These are phyloP conservation scores for Anthopleura xanthogrammica DNA, from an alignment of 92 coral and sea anemone species.

Conservation along the genomic window DNA sequence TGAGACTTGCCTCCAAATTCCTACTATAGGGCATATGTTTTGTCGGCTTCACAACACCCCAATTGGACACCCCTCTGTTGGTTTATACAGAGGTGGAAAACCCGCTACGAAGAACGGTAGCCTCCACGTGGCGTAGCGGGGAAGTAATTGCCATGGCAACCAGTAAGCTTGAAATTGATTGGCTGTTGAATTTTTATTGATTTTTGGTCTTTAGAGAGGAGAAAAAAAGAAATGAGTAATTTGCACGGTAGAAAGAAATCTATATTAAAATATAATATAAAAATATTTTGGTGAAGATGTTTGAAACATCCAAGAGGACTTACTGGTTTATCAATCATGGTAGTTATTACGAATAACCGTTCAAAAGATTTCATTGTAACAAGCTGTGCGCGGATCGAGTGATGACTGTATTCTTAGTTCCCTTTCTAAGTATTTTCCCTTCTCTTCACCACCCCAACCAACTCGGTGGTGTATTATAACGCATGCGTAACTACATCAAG, in stretches of 20 bases:
- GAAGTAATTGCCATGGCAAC: neutral
- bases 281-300: no score
- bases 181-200: neutral
- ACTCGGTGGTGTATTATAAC: neutral
- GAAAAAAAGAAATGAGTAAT: no score
- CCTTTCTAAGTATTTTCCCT: neutral
- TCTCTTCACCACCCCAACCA: neutral
- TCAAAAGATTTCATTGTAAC: neutral
- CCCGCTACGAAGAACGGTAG: neutral
- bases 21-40: neutral
- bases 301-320: neutral
- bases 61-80: neutral
- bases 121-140: constrained; percentile 5
- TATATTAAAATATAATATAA: no score
- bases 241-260: no score
- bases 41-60: constrained; percentile 4
- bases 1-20: neutral
- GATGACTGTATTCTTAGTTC: no score
- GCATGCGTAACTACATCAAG: neutral
- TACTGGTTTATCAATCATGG: neutral
- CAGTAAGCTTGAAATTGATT: neutral
- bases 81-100: neutral
- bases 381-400: no score
- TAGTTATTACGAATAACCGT: neutral
- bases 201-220: neutral